A percentile compares a stretch with the other conserved stretches of the same genome.
phyloP scores from a whole-genome alignment of 2,888 invertebrate species.

The Leptopilina myrica region DNA sequence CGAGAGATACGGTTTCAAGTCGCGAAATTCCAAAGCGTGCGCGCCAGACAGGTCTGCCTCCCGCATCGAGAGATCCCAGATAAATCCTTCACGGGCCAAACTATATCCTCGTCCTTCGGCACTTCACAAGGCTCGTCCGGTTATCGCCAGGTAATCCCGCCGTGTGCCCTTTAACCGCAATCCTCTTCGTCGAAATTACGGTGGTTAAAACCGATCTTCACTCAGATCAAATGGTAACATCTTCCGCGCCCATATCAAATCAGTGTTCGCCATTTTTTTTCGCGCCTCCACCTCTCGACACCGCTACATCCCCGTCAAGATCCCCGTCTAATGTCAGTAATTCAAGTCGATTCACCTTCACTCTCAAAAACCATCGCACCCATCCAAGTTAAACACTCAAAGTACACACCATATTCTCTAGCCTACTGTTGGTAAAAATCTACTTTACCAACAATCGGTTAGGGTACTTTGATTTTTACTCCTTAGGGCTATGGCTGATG shows the following conservation, averaged over 20 bases:
- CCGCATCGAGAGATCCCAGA: conserved; percentile 51
- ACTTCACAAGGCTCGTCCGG: conserved; percentile 37
- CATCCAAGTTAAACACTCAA: no score
- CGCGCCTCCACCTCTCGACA: background rate
- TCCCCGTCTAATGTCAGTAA: conserved; percentile 9
- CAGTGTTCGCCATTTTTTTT: background rate
- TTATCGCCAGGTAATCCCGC: conserved; percentile 36
- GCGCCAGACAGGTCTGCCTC: conserved; percentile 53
- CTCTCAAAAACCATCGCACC: background rate
- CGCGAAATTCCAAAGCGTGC: conserved; percentile 52
- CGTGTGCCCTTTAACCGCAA: conserved; percentile 34
- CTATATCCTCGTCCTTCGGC: conserved; percentile 37
- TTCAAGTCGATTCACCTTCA: background rate
- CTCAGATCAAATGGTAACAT: conserved; percentile 34
- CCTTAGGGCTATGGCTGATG: background rate
- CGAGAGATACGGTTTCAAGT: conserved; percentile 40
- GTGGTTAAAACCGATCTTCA: conserved; percentile 19
- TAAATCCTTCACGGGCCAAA: conserved; percentile 42
- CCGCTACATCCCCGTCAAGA: background rate
- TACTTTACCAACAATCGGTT: background rate
- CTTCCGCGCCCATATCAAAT: conserved; percentile 23
- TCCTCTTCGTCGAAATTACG: conserved; percentile 29
- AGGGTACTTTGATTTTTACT: background rate
- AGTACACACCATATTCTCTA: background rate
- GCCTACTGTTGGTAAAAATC: background rate